Conservation (phyloP, 2,113 vertebrate genomes). For the Ptyas mucosa region DNA sequence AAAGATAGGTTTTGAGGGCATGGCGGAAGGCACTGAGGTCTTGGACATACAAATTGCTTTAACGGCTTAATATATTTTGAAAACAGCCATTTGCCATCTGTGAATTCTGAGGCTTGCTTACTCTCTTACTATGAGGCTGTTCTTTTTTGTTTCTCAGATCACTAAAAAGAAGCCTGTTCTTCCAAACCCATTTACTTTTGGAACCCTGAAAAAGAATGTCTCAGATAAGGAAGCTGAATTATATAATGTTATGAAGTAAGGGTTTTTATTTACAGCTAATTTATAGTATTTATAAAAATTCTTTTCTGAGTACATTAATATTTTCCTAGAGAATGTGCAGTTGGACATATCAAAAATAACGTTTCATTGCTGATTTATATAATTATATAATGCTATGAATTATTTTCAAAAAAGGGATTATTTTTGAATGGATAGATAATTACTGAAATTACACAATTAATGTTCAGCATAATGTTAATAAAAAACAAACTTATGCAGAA, state of each 20-base stretch:
- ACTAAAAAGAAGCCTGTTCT: constrained; percentile 77
- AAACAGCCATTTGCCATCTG: neutral
- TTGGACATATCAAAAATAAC: neutral
- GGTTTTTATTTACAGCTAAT: neutral
- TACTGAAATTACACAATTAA: neutral
- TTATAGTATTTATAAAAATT: neutral
- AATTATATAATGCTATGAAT: no score
- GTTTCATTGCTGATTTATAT: neutral
- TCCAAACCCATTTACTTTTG: constrained; percentile 86
- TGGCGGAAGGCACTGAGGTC: no score
- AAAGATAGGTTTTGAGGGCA: no score
- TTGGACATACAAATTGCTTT: neutral
- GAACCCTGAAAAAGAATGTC: constrained; percentile 80
- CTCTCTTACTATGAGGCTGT: neutral
- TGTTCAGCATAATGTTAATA: neutral
- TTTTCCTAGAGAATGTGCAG: neutral
- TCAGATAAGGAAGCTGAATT: constrained; percentile 82
- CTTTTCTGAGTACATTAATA: neutral
- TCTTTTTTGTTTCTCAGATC: constrained; percentile 65
- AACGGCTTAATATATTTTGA: neutral
- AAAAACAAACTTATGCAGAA: neutral
- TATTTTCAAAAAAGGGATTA: neutral
- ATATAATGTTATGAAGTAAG: constrained; percentile 81
- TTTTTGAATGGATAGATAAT: neutral
- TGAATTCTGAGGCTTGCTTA: neutral